These are phyloP conservation scores for Drosophila yooni DNA, from an alignment of 2,888 invertebrate genomes.

Conservation along the genomic window DNA sequence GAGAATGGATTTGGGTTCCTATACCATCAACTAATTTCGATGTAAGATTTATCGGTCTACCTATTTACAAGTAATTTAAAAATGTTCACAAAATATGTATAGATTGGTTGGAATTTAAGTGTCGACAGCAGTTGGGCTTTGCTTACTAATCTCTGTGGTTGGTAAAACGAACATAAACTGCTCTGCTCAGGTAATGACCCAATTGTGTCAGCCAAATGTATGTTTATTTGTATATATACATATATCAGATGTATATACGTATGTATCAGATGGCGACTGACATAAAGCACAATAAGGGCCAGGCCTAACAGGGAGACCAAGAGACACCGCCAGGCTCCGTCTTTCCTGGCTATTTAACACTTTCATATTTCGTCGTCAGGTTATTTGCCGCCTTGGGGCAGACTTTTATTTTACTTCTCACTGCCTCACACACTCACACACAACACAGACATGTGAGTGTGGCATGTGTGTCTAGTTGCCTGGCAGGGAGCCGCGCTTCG, in stretches of 20 bases:
- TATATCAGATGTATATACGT: neutral
- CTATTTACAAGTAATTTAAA: neutral
- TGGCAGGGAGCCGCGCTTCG: constrained; percentile 35
- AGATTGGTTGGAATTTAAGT: constrained; percentile 23
- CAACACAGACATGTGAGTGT: neutral
- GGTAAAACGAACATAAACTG: constrained; percentile 25
- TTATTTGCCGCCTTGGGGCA: constrained; percentile 60
- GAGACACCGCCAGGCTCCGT: neutral
- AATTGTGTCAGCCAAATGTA: constrained; percentile 70
- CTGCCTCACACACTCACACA: constrained; percentile 25
- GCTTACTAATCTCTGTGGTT: constrained; percentile 52
- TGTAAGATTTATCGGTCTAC: neutral
- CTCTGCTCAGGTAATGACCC: constrained; percentile 63
- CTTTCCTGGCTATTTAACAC: constrained; percentile 70
- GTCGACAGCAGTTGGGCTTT: constrained; percentile 16
- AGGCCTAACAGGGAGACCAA: neutral
- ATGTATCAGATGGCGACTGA: constrained; percentile 39
- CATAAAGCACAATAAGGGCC: neutral
- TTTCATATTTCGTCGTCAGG: constrained; percentile 72
- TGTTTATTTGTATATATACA: neutral
- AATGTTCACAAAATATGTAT: constrained; percentile 2
- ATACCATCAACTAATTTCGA: neutral
- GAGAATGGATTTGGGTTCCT: neutral
- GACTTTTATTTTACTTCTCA: constrained; percentile 64
- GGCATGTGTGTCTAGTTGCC: constrained; percentile 4